Percentiles rank a stretch among this genome's conserved stretches.
phyloP scores from a whole-genome alignment of 2,888 invertebrate species.

The Mellilla xanthometata region DNA sequence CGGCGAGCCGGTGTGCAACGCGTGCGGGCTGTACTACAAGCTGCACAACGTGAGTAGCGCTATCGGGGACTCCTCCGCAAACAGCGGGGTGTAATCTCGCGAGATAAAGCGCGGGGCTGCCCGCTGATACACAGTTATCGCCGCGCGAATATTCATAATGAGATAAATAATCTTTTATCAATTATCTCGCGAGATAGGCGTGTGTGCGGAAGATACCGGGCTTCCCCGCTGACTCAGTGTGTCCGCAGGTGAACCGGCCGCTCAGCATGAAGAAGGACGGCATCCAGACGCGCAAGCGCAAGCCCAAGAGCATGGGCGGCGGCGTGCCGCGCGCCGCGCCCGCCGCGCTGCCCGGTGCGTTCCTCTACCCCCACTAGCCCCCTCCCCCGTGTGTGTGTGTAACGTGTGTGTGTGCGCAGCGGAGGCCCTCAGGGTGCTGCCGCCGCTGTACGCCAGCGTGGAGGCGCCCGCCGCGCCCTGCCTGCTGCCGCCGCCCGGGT shows the following conservation, averaged over 20 bases:
- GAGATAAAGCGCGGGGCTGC: conserved; percentile 81
- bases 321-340: conserved; percentile 51
- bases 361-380: conserved; percentile 24
- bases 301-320: conserved; percentile 87
- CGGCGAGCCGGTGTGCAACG: conserved; percentile 99
- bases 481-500: conserved; percentile 60
- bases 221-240: conserved; percentile 47
- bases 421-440: conserved; percentile 74
- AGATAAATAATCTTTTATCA: conserved; percentile 83
- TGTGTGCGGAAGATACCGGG: conserved; percentile 79
- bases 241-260: conserved; percentile 93
- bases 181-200: conserved; percentile 80
- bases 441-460: conserved; percentile 65
- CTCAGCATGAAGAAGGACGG: conserved; percentile 99
- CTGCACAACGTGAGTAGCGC: conserved; percentile 87
- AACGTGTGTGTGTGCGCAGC: conserved; percentile 57
- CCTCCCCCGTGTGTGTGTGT: conserved; percentile 38
- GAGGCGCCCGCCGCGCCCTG: conserved; percentile 38
- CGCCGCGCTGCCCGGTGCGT: conserved; percentile 63
- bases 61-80: conserved; percentile 82
- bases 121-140: conserved; percentile 82
- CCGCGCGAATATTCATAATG: conserved; percentile 80
- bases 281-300: conserved; percentile 98
- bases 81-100: conserved; percentile 81
- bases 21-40: conserved; percentile 98